These are phyloP conservation scores for Pyxicephalus adspersus DNA, from an alignment of 2,113 vertebrate species.

Conservation along the genomic window DNA sequence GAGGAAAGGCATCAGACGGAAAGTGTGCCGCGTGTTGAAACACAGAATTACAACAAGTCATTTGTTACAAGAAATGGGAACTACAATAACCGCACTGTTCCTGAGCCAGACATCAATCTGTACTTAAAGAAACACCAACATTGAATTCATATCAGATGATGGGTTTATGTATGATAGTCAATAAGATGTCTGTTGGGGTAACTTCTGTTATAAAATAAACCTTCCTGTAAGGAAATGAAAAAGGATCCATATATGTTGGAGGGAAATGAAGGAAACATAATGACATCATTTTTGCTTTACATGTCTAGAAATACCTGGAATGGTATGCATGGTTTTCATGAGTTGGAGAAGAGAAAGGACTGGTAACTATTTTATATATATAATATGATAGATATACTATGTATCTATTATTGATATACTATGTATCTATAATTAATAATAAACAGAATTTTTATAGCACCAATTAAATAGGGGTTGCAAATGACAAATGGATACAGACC, in stretches of 20 bases:
- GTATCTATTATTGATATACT: no score
- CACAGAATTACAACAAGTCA: slow-evolving; percentile 29
- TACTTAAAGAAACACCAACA: slow-evolving; percentile 18
- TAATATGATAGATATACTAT: no score
- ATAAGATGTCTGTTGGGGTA: background rate
- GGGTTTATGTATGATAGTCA: background rate
- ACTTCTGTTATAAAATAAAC: no score
- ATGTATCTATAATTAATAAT: no score
- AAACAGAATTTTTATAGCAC: no score
- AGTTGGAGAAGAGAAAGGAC: no score
- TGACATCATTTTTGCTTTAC: background rate
- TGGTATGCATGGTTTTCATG: no score
- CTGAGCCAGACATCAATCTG: background rate
- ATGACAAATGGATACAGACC: no score
- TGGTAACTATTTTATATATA: no score
- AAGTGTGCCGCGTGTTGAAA: slow-evolving; percentile 31
- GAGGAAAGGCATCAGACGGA: slow-evolving; percentile 3
- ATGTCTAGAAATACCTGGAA: background rate
- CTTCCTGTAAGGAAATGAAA: no score
- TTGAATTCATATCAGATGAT: background rate
- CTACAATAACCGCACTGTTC: slow-evolving; percentile 36
- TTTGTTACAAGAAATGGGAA: slow-evolving; percentile 1
- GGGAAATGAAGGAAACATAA: background rate
- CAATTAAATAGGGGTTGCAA: no score
- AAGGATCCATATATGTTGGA: no score